Base-by-base conservation (phyloP, 2,888 invertebrate genomes). In the Brenthis hecate region DNA sequence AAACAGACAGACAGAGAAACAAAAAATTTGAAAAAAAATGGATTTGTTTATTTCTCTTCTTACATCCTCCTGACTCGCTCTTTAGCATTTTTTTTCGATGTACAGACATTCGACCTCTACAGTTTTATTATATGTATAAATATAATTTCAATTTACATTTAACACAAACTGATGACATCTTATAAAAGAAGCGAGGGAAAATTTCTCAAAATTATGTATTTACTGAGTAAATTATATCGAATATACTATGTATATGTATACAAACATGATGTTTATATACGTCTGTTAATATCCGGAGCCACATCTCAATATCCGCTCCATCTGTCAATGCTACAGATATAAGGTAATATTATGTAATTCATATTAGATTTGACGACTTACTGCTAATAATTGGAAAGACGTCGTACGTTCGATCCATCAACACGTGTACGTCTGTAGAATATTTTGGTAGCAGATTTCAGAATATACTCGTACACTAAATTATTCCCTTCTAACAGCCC, bases 291-390 rank as follows among this genome's bases (percentile, higher is more conserved):
- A 84, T 87, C 87, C 87, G 87, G 81, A 72, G 76, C 75, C 78
- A 75, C 80, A 77, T 83, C 81, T 82, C 84, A 85, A 87, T 87
- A 85, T 87, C 87, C 87, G 86, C 70, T 78, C 75, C 81, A 84
- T 85, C 81, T 83, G 84, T 83, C 84, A 81, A 76, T 70, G 65
- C 70, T 71, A 54, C 68, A 63, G 36, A 66, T 57, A 58, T 56
- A 57, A 43, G 48, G 47, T 56, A 64, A n/a, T 51, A 67, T 56
- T 60, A 56, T 66, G 57, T 66, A 70, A 70, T 70, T 66, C 66
- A 48, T 50, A 62, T 67, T 56, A 67, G 51, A 66, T 55, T 50
- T 66, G 55, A 66, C 61, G 55, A 66, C 58, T 54, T 66, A 55
- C 48, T 50, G 54, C 50, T 66, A 61, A 66, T 66, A 55, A 61